phyloP scores from a whole-genome alignment of 2,888 invertebrate species.

The Thereva nobilitata region DNA sequence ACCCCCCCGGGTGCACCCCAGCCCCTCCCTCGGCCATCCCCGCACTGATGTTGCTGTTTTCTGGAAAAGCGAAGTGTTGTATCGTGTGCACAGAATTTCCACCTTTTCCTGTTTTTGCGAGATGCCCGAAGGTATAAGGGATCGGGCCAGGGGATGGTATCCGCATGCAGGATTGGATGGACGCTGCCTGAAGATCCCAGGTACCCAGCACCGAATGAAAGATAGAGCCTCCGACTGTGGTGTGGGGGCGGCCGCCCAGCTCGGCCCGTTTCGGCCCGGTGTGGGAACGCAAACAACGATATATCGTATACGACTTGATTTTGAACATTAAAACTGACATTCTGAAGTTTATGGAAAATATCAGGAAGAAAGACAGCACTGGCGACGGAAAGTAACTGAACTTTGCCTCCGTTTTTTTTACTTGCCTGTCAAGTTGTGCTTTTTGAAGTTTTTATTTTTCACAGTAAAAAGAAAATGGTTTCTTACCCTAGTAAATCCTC shows the following conservation, averaged over 20 bases:
- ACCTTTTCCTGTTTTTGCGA: slow-evolving; percentile 17
- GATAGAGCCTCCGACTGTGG: slow-evolving; percentile 12
- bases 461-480: too few relatives aligned
- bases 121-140: not conserved
- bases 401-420: slow-evolving; percentile 2
- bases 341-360: slow-evolving; percentile 28
- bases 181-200: slow-evolving; percentile 7
- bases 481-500: too few relatives aligned
- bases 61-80: slow-evolving; percentile 32
- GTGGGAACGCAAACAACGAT: slow-evolving; percentile 5
- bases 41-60: slow-evolving; percentile 24
- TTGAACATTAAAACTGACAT: slow-evolving; percentile 33
- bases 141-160: slow-evolving; percentile 2
- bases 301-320: slow-evolving; percentile 23
- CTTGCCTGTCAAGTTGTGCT: not conserved
- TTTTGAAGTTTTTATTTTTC: not conserved
- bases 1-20: not conserved
- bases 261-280: not conserved
- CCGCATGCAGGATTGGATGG: slow-evolving; percentile 21
- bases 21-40: not conserved
- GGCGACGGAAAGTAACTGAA: slow-evolving; percentile 22
- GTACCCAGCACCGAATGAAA: slow-evolving; percentile 14
- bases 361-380: slow-evolving; percentile 23
- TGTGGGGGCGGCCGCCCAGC: slow-evolving; percentile 12
- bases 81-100: slow-evolving; percentile 37